These are phyloP conservation scores for Aplocera efformata DNA, from an alignment of 2,888 invertebrate genomes.

Conservation along the genomic window DNA sequence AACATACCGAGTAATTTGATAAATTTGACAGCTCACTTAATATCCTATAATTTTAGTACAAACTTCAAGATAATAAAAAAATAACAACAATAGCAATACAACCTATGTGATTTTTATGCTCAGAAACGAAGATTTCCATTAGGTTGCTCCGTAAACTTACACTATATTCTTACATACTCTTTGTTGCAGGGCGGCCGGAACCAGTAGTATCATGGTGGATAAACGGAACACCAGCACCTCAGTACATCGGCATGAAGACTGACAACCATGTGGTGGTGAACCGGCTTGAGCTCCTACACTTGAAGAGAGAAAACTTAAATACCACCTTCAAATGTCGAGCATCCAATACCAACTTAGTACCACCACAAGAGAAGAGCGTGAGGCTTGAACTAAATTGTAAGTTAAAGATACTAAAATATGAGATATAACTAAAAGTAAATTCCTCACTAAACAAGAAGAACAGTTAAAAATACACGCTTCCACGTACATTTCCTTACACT, in stretches of 20 bases:
- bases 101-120: too few relatives aligned
- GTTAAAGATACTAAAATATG: slow-evolving; percentile 62
- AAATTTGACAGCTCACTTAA: too few relatives aligned
- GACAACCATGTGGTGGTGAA: slow-evolving; percentile 89
- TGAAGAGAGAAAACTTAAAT: slow-evolving; percentile 89
- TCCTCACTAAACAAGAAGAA: too few relatives aligned
- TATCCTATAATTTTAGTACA: too few relatives aligned
- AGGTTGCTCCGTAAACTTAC: too few relatives aligned
- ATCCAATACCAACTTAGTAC: slow-evolving; percentile 91
- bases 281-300: slow-evolving; percentile 85
- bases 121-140: too few relatives aligned
- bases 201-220: slow-evolving; percentile 91
- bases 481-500: too few relatives aligned
- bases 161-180: neutral
- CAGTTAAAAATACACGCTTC: too few relatives aligned
- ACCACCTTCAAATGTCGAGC: slow-evolving; percentile 93
- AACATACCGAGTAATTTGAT: too few relatives aligned
- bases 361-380: slow-evolving; percentile 89
- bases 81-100: too few relatives aligned
- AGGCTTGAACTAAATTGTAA: slow-evolving; percentile 90
- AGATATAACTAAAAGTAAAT: too few relatives aligned
- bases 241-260: slow-evolving; percentile 85
- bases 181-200: slow-evolving; percentile 85
- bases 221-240: slow-evolving; percentile 85
- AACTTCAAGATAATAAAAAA: too few relatives aligned